phyloP scores from a whole-genome alignment of 2,888 invertebrate species.

The Tupiocoris notatus region DNA sequence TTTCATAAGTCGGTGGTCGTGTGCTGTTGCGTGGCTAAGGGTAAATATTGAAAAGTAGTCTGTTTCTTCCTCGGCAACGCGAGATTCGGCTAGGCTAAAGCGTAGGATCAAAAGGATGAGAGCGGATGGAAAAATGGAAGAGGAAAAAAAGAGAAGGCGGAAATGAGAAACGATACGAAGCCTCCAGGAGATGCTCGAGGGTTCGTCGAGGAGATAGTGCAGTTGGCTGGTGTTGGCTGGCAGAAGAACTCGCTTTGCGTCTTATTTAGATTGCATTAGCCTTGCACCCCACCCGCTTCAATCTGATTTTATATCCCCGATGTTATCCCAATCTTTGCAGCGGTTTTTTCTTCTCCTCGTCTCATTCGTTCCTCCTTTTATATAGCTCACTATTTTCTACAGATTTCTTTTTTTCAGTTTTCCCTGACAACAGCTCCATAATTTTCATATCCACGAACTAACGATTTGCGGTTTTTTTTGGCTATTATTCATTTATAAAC shows the following conservation, averaged over 20 bases:
- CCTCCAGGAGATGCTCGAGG: background rate
- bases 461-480: too few relatives aligned
- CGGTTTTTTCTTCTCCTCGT: background rate
- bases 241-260: background rate
- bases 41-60: too few relatives aligned
- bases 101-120: background rate
- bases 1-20: too few relatives aligned
- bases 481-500: too few relatives aligned
- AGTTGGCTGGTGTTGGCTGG: background rate
- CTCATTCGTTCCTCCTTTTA: background rate
- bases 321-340: constrained; percentile 25
- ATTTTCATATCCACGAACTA: too few relatives aligned
- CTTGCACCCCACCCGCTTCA: constrained; percentile 14
- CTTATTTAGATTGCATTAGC: constrained; percentile 29
- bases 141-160: background rate
- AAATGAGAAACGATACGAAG: background rate
- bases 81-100: background rate
- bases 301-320: constrained; percentile 20
- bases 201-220: background rate
- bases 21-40: too few relatives aligned
- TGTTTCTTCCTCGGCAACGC: too few relatives aligned
- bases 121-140: background rate
- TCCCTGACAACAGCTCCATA: too few relatives aligned
- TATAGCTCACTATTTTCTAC: background rate
- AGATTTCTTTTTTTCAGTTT: too few relatives aligned